These are phyloP conservation scores for Nothocercus nigrocapillus DNA, from an alignment of 2,113 vertebrate genomes.

Conservation along the genomic window DNA sequence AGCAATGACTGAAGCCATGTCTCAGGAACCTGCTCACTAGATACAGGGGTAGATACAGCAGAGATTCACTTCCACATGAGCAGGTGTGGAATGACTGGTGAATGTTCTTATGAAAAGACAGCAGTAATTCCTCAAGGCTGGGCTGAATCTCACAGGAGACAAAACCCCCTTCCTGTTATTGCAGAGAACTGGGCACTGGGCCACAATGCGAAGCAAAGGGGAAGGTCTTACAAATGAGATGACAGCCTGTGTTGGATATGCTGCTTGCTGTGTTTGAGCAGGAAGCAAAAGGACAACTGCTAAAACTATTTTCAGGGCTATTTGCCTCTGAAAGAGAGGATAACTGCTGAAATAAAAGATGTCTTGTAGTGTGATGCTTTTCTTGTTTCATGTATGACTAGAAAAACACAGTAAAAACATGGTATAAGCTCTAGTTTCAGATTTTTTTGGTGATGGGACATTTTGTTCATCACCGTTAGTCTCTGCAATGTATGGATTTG, in stretches of 20 bases:
- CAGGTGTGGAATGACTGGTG: background rate
- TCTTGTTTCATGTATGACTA: background rate
- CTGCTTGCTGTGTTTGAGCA: background rate
- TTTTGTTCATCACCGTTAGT: background rate
- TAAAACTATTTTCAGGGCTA: background rate
- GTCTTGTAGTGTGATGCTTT: background rate
- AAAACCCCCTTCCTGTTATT: background rate
- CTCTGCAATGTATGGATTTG: background rate
- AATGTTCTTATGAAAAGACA: background rate
- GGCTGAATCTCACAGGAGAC: background rate
- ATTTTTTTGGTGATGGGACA: background rate
- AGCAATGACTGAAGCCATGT: background rate
- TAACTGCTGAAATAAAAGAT: background rate
- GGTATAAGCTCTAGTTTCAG: background rate
- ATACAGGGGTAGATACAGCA: background rate
- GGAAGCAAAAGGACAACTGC: background rate
- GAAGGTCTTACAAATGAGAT: background rate
- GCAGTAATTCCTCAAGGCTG: background rate
- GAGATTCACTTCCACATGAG: background rate
- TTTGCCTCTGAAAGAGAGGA: background rate
- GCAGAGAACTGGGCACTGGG: background rate
- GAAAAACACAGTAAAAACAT: background rate
- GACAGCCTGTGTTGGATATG: background rate
- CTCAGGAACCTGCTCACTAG: background rate
- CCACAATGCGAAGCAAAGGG: background rate